Conservation (phyloP, 2,888 invertebrate genomes). For the Smittia aterrima region DNA sequence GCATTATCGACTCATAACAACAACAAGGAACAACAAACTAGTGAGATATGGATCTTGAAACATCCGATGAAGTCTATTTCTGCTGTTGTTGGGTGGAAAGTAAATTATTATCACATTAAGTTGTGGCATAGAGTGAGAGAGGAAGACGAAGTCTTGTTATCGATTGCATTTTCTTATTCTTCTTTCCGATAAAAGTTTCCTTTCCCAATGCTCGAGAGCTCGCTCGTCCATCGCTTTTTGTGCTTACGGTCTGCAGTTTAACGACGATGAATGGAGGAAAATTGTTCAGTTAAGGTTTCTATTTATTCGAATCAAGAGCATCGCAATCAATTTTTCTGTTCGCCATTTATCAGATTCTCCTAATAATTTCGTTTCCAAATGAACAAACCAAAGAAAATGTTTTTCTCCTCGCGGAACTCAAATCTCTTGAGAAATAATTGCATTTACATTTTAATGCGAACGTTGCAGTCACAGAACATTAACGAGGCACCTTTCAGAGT, state of each 20-base stretch:
- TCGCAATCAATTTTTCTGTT: background rate
- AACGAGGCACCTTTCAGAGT: background rate
- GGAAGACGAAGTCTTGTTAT: constrained; percentile 2
- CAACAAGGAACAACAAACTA: constrained; percentile 25
- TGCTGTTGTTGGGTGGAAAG: constrained; percentile 15
- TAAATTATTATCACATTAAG: constrained; percentile 34
- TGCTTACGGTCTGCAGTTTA: constrained; percentile 7
- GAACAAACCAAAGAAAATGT: background rate
- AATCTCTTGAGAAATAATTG: background rate
- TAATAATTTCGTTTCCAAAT: background rate
- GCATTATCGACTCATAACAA: background rate
- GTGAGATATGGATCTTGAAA: constrained; percentile 23
- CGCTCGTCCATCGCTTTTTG: background rate
- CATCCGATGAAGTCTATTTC: background rate
- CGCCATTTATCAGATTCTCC: background rate
- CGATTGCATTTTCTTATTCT: constrained; percentile 4
- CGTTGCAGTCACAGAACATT: background rate
- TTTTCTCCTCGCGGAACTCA: background rate
- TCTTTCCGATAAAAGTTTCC: constrained; percentile 8
- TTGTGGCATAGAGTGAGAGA: background rate
- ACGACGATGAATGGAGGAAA: background rate
- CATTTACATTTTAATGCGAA: constrained; percentile 16
- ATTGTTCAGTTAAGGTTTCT: constrained; percentile 7
- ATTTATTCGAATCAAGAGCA: background rate
- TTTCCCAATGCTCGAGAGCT: background rate